Evolutionary conservation across 2,888 invertebrate genomes (phyloP).

Genomic region (Myopa tessellatipennis): DNA sequence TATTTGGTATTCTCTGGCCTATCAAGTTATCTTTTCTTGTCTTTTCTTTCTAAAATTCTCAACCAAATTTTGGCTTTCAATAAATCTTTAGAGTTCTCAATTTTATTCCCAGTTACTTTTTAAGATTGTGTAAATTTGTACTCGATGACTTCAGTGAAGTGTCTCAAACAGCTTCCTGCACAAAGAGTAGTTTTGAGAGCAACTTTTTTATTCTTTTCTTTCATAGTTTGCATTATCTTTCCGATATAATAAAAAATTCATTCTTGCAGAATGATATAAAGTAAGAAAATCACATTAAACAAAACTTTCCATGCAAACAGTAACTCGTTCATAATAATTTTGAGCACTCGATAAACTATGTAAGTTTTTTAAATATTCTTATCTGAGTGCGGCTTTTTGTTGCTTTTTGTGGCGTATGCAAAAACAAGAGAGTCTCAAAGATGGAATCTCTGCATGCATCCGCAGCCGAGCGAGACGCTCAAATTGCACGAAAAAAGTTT

Average conservation of each 20-base stretch:
- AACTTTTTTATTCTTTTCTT: background rate
- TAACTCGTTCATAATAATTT: background rate
- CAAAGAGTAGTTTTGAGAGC: background rate
- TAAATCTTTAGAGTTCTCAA: too few species aligned
- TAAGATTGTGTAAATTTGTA: background rate
- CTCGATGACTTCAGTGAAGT: background rate
- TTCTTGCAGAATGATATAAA: background rate
- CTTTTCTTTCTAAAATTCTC: too few species aligned
- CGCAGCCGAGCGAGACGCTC: background rate
- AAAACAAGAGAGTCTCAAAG: background rate
- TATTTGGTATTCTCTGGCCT: too few species aligned
- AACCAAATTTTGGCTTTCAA: too few species aligned
- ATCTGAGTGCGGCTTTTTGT: background rate
- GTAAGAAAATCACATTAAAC: background rate
- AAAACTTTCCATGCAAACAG: background rate
- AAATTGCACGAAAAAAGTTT: background rate
- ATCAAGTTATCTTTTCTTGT: too few species aligned
- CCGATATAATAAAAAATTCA: background rate
- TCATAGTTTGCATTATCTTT: background rate
- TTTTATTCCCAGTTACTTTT: background rate
- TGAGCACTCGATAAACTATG: slow-evolving; percentile 3
- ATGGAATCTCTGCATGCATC: background rate
- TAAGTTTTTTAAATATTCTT: background rate
- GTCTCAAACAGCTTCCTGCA: background rate
- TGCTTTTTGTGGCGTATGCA: background rate